phyloP scores from a whole-genome alignment of 2,888 invertebrate genomes.

The Cylloceria caligata region DNA sequence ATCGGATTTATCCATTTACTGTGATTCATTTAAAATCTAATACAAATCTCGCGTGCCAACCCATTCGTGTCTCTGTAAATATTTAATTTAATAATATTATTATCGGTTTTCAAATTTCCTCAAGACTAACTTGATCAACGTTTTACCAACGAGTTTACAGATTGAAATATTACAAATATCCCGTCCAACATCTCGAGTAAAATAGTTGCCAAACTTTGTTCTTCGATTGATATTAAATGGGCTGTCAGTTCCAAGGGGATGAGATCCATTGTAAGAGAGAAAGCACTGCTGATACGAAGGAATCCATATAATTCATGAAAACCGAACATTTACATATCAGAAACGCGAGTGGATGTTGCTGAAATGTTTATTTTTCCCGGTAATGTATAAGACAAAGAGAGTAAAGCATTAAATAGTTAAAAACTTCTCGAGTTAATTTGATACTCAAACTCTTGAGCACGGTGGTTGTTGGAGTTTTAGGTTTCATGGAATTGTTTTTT shows the following conservation, averaged over 20 bases:
- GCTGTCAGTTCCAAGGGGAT: slow-evolving; percentile 76
- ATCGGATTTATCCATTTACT: slow-evolving; percentile 32
- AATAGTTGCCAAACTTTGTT: slow-evolving; percentile 58
- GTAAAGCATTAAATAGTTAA: slow-evolving; percentile 58
- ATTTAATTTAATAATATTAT: no score
- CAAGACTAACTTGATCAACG: not conserved
- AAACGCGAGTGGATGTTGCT: slow-evolving; percentile 68
- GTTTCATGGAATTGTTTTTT: not conserved
- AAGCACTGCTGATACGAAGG: slow-evolving; percentile 22
- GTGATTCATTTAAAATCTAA: slow-evolving; percentile 37
- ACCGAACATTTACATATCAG: slow-evolving; percentile 67
- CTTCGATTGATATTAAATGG: slow-evolving; percentile 72
- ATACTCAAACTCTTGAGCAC: slow-evolving; percentile 14
- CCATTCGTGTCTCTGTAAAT: not conserved
- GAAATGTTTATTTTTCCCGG: slow-evolving; percentile 65
- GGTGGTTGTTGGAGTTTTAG: no score
- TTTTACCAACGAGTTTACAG: no score
- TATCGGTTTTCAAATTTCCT: no score
- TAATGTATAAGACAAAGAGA: slow-evolving; percentile 70
- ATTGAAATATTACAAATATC: not conserved
- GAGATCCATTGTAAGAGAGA: slow-evolving; percentile 73
- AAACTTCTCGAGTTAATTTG: slow-evolving; percentile 54
- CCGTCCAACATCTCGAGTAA: not conserved
- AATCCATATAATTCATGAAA: slow-evolving; percentile 77
- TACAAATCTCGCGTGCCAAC: not conserved